These are phyloP conservation scores for Hyalella azteca DNA, from an alignment of 2,888 invertebrate genomes.

Conservation along the genomic window DNA sequence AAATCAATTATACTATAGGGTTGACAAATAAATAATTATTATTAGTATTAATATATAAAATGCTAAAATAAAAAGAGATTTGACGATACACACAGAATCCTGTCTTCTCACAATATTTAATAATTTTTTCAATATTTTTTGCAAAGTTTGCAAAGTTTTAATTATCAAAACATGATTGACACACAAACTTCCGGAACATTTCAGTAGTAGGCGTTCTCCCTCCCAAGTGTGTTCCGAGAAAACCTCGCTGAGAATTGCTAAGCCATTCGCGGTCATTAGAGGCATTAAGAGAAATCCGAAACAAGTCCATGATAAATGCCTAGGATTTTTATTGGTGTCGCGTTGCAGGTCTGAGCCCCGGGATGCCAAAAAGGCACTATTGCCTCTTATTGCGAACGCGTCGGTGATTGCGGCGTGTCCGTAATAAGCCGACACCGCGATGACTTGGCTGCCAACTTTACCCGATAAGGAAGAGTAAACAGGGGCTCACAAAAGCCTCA, in stretches of 20 bases:
- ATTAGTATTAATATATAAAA: no score
- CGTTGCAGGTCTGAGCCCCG: background rate
- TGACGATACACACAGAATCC: no score
- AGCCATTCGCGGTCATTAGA: background rate
- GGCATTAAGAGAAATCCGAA: background rate
- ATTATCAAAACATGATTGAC: no score
- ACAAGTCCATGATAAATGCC: background rate
- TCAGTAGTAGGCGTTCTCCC: no score
- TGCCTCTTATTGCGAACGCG: background rate
- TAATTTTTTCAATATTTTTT: no score
- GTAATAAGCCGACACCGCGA: conserved; percentile 25
- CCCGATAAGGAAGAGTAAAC: conserved; percentile 36
- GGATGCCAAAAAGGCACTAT: background rate
- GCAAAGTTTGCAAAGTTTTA: no score
- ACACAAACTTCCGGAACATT: no score
- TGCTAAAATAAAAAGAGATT: no score
- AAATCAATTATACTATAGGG: no score
- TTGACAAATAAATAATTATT: no score
- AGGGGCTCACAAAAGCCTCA: conserved; percentile 18
- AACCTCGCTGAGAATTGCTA: background rate
- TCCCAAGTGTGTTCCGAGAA: no score
- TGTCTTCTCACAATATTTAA: no score
- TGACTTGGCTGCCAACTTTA: conserved; percentile 26
- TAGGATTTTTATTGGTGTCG: background rate
- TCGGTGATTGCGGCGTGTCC: conserved; percentile 13